Base-by-base conservation (phyloP, 2,888 invertebrate genomes). In the Malthinus seriepunctatus region DNA sequence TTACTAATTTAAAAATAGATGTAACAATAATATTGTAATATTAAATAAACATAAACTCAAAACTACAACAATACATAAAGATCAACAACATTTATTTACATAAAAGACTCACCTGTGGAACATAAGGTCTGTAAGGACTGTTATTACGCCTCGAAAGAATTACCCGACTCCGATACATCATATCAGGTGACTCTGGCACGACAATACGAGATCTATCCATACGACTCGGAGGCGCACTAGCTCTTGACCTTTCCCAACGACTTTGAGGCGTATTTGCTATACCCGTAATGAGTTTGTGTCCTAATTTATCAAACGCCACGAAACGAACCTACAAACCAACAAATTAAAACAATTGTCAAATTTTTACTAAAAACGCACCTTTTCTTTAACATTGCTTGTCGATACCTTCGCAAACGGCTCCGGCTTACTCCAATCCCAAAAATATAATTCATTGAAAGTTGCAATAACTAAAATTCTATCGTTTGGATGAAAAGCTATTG, bases 351-450 rank as follows among this genome's bases (percentile, higher is more conserved):
- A 32, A 10, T 31, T 8, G 7, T 37, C 11, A 14, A 39, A n/a
- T 10, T 12, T 84, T 69, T 62, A 5, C 5, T 23, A 2, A 23
- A 23, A 23, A 23, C 5, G 23, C 23, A 93, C 89, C 86, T 91
- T 90, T 77, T 93, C 93, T 77, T 87, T 88, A 14, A 87, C 83
- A 74, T 86, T 87, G 62, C 83, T 84, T n/a, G 93, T 93, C 32
- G 85, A 83, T 58, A 89, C 86, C 72, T 86, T 86, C 48, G 88
- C 87, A 73, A 90, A 90, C 0, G 91, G 91, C 56, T 88, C 84
- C 1, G 89, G 84, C 68, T 86, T 85, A 69, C 87, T 88, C 93
- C 94, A 94, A 73, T 94, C 91, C 94, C 94, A 95, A 77, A 94
- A 93, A 74, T 90, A 88, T 7, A 95, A 82, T 75, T 90, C 88